A percentile compares a stretch with the other conserved stretches of the same genome.
Conservation (phyloP, 2,888 invertebrate species). For the Cybosia mesomella region DNA sequence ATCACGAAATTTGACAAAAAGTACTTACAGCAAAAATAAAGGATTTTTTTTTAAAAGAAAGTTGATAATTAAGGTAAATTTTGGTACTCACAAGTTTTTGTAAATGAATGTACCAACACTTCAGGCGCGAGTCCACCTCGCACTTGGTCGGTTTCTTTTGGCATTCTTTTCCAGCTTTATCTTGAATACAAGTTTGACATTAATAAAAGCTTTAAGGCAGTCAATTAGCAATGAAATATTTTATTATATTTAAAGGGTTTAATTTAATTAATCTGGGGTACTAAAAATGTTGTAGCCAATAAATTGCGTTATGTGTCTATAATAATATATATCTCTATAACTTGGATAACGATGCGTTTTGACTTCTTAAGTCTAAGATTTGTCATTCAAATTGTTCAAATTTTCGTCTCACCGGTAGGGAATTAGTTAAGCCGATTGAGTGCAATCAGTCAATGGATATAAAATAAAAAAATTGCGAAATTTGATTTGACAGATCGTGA, state of each 20-base stretch:
- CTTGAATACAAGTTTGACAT: constrained; percentile 9
- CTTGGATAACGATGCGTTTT: neutral
- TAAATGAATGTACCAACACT: no score
- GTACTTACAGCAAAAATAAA: no score
- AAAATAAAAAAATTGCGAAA: no score
- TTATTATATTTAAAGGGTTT: constrained; percentile 8
- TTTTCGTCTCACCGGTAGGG: neutral
- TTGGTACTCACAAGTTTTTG: no score
- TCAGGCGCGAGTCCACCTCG: no score
- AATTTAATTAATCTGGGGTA: constrained; percentile 7
- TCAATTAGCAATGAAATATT: constrained; percentile 34
- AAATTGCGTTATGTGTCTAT: constrained; percentile 8
- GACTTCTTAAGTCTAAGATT: neutral
- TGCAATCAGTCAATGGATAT: no score
- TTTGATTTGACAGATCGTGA: neutral
- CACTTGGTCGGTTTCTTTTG: no score
- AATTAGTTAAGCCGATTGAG: neutral
- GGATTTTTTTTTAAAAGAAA: no score
- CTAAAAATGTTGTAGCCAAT: neutral
- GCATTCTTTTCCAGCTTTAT: constrained; percentile 1
- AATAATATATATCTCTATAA: neutral
- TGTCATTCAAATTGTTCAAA: neutral
- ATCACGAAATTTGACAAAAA: no score
- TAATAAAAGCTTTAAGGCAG: constrained; percentile 14
- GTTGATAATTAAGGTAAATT: no score